phyloP scores from a whole-genome alignment of 2,888 invertebrate species.

The Pachydiplax longipennis region DNA sequence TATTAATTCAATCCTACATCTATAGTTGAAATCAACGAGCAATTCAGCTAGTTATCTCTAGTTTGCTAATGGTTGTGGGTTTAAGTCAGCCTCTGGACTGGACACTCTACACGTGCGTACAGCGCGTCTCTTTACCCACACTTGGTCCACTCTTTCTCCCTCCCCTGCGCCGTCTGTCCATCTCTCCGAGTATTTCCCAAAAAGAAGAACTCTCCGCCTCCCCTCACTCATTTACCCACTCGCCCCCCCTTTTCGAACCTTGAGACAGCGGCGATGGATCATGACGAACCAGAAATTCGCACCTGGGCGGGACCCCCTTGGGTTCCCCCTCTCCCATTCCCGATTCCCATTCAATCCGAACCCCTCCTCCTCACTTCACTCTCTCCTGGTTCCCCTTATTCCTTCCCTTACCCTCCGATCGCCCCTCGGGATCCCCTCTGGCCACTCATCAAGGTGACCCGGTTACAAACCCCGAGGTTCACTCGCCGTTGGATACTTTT shows the following conservation, averaged over 20 bases:
- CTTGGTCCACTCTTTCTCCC: not conserved
- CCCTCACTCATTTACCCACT: not conserved
- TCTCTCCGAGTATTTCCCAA: not conserved
- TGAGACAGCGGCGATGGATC: not conserved
- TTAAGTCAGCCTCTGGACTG: too few relatives aligned
- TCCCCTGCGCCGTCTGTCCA: not conserved
- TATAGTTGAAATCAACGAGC: too few relatives aligned
- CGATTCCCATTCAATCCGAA: not conserved
- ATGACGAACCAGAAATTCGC: not conserved
- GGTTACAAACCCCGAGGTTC: not conserved
- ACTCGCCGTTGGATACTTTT: not conserved
- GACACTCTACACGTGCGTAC: too few relatives aligned
- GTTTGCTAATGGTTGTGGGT: too few relatives aligned
- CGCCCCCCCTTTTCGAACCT: not conserved
- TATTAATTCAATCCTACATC: too few relatives aligned
- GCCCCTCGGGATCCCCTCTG: not conserved
- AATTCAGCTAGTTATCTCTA: too few relatives aligned
- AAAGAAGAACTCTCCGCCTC: not conserved
- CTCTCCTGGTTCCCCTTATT: not conserved
- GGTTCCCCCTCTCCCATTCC: not conserved
- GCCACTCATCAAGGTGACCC: constrained; percentile 1
- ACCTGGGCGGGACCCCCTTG: not conserved
- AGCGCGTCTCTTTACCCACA: not conserved
- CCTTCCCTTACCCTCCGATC: not conserved
- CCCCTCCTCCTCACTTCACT: not conserved